Evolutionary conservation across 2,113 vertebrate genomes (phyloP).

Genomic region (Xerus inauris): DNA sequence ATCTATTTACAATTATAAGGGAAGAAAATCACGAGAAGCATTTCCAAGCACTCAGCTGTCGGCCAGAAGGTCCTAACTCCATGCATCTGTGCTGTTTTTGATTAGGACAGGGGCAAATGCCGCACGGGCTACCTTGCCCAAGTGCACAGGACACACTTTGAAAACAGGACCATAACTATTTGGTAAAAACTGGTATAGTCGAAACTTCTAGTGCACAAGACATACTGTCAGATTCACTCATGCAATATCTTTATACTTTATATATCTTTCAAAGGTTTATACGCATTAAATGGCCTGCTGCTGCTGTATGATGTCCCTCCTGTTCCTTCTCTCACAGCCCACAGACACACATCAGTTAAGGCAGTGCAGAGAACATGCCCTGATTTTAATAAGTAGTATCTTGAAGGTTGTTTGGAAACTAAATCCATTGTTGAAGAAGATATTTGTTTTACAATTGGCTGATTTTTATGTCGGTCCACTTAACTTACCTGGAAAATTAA

Average conservation of each 20-base stretch:
- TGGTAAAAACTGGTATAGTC: not conserved
- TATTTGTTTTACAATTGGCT: not conserved
- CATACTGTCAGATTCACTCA: not conserved
- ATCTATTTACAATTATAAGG: not conserved
- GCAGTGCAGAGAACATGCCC: not conserved
- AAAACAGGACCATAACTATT: not conserved
- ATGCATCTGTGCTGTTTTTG: not conserved
- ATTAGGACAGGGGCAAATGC: not conserved
- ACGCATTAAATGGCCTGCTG: not conserved
- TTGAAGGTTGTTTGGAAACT: not conserved
- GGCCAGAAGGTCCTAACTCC: not conserved
- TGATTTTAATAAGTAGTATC: not conserved
- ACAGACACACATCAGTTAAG: not conserved
- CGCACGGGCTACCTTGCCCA: not conserved
- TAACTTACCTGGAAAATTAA: not conserved
- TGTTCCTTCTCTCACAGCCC: not conserved
- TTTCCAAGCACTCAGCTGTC: not conserved
- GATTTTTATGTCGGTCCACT: not conserved
- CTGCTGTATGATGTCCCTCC: not conserved
- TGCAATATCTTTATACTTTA: fast-evolving
- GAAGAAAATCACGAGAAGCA: not conserved
- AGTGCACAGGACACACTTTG: not conserved
- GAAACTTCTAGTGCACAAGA: not conserved
- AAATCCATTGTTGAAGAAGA: not conserved
- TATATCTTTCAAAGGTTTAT: not conserved